phyloP scores from a whole-genome alignment of 1,140 invertebrate species.

The Drosophila ananassae region DNA sequence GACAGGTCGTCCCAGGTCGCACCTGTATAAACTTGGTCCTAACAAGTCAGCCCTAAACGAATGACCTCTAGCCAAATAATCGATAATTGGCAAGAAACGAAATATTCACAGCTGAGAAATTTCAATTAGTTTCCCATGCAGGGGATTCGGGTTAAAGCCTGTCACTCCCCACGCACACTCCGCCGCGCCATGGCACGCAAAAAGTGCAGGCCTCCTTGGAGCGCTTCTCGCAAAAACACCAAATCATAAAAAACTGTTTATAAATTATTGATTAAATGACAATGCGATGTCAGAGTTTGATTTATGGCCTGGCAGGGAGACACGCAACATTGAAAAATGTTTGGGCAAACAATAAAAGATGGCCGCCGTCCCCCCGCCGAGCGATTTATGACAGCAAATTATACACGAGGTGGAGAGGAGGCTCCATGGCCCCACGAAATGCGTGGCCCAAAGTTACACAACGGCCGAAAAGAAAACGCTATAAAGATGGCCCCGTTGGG shows the following conservation, averaged over 20 bases:
- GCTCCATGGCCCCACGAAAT: slow-evolving; percentile 30
- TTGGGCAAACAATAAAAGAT: slow-evolving; percentile 79
- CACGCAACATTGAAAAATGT: slow-evolving; percentile 76
- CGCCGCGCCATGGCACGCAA: neutral
- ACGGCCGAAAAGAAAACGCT: slow-evolving; percentile 43
- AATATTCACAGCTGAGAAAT: slow-evolving; percentile 28
- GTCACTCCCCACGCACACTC: slow-evolving; percentile 26
- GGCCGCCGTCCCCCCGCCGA: slow-evolving; percentile 42
- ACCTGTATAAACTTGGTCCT: neutral
- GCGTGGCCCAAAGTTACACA: slow-evolving; percentile 53
- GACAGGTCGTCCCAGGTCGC: neutral
- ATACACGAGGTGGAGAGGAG: slow-evolving; percentile 26
- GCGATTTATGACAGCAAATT: slow-evolving; percentile 73
- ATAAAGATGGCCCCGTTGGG: slow-evolving; percentile 17
- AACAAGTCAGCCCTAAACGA: neutral
- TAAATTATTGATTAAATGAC: slow-evolving; percentile 83
- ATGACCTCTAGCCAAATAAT: slow-evolving; percentile 18
- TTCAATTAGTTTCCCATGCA: slow-evolving; percentile 46
- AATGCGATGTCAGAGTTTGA: slow-evolving; percentile 79
- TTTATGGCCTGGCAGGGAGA: slow-evolving; percentile 65
- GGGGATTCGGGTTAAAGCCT: slow-evolving; percentile 36
- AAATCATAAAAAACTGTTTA: slow-evolving; percentile 60
- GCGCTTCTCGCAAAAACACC: slow-evolving; percentile 31
- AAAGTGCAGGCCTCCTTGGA: slow-evolving; percentile 21
- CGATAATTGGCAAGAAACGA: slow-evolving; percentile 1